Percentiles rank a stretch among this genome's conserved stretches.
Evolutionary conservation across 1,140 invertebrate genomes (phyloP).

Genomic region (Drosophila carrolli): DNA sequence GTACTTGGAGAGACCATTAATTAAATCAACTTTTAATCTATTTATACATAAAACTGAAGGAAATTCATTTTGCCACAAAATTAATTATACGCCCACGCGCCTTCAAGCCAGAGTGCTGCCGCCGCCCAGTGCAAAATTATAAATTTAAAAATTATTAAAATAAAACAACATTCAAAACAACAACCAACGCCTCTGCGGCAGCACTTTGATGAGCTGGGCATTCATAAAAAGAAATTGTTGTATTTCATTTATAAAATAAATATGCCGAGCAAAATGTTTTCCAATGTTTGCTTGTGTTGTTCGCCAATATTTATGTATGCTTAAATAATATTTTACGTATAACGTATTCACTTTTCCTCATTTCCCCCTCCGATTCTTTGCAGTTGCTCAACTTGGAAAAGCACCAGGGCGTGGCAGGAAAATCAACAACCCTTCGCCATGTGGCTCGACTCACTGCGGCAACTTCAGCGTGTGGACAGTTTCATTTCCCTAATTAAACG

Average conservation of each 20-base stretch:
- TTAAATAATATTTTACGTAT: slow-evolving; percentile 55
- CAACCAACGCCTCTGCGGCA: slow-evolving; percentile 37
- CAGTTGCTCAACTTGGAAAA: slow-evolving; percentile 71
- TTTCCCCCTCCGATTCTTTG: slow-evolving; percentile 52
- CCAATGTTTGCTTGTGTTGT: slow-evolving; percentile 34
- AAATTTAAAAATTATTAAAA: slow-evolving; percentile 65
- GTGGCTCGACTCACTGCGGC: slow-evolving; percentile 52
- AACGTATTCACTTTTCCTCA: slow-evolving; percentile 25
- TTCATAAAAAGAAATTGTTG: slow-evolving; percentile 46
- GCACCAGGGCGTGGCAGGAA: slow-evolving; percentile 66
- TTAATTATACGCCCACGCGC: slow-evolving; percentile 74
- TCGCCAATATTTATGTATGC: slow-evolving; percentile 58
- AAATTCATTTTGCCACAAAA: slow-evolving; percentile 77
- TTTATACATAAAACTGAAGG: slow-evolving; percentile 63
- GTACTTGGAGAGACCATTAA: slow-evolving; percentile 32
- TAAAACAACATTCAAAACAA: slow-evolving; percentile 14
- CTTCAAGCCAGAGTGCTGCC: slow-evolving; percentile 22
- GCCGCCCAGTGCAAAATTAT: slow-evolving; percentile 52
- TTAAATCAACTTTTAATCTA: slow-evolving; percentile 49
- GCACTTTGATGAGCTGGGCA: slow-evolving; percentile 62
- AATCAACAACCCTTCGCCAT: slow-evolving; percentile 34
- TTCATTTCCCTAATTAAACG: slow-evolving; percentile 64
- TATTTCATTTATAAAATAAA: slow-evolving; percentile 44
- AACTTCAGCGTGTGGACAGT: slow-evolving; percentile 53
- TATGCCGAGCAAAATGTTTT: slow-evolving; percentile 43